Evolutionary conservation across 1,140 invertebrate species (phyloP), one percentile per base, ranked within the genome.

Genomic region (Lethocerus indicus): DNA sequence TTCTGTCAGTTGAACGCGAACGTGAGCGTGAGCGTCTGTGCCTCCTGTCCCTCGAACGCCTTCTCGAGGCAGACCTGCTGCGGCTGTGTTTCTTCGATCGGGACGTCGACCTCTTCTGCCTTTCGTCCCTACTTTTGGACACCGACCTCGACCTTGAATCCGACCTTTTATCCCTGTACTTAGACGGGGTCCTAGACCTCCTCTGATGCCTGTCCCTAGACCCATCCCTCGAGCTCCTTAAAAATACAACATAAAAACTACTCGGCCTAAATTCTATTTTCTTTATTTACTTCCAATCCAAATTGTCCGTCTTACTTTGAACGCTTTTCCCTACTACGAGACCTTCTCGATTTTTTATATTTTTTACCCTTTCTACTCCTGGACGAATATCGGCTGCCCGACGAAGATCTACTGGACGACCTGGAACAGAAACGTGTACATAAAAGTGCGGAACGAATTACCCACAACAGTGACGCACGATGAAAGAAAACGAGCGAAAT

Each of bases 351-450:
- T 21, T 20, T 23, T 21, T 28, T 26, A 18, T 44, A 44, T 28
- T 50, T 50, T 43, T 50, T 50, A 40, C 25, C 14, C 26, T 50
- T 51, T 48, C 37, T 52, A 32, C 45, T 52, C 32, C 25, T 32
- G 16, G 45, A 43, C 3, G 51, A 48, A 42, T 28, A 48, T 13
- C 39, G 14, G 27, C 49, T 50, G 35, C 40, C 44, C 35, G 37
- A 32, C 16, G 51, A 48, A 20, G 51, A 52, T 6, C 23, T n/a
- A 37, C 43, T 52, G 7, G 50, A 46, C 23, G 43, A 47, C 32
- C 42, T 45, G 23, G 28, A 49, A 49, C 26, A 27, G 13, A 23
- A n/a, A n/a, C n/a, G n/a, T n/a, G n/a, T n/a, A n/a, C n/a, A n/a
- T n/a, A n/a, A n/a, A n/a, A n/a, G n/a, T n/a, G n/a, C n/a, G n/a